These are phyloP conservation scores for Stegastes partitus DNA, from an alignment of 2,113 vertebrate species.

Conservation along the genomic window DNA sequence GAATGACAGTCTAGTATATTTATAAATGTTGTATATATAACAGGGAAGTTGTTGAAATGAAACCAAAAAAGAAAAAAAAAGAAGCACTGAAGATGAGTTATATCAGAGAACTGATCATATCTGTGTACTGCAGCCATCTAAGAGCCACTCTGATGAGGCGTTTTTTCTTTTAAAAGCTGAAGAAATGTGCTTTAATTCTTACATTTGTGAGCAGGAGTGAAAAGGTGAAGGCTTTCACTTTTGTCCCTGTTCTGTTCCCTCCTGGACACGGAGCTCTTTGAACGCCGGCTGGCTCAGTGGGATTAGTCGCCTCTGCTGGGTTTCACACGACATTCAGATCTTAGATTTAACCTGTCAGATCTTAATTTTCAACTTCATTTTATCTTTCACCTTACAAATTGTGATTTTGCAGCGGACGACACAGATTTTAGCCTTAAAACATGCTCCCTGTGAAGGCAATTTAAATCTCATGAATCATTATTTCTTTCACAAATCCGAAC, in stretches of 20 bases:
- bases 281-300: neutral
- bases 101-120: constrained; percentile 4
- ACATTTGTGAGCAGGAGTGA: neutral
- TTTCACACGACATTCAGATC: neutral
- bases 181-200: neutral
- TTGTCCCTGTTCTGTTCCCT: neutral
- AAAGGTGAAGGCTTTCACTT: constrained; percentile 1
- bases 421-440: constrained; percentile 16
- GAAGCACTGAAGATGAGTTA: neutral
- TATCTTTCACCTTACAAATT: constrained; percentile 1
- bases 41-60: neutral
- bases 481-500: constrained; percentile 34
- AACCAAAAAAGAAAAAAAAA: neutral
- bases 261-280: neutral
- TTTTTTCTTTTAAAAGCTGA: no score
- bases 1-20: no score
- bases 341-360: neutral
- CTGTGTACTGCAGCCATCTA: no score
- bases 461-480: constrained; percentile 34
- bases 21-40: no score
- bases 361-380: constrained; percentile 7
- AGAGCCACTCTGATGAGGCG: no score
- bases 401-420: neutral
- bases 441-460: constrained; percentile 25
- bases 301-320: constrained; percentile 7